Evolutionary conservation across 2,888 invertebrate species (phyloP).

Genomic region (Kuschelorhynchus macadamiae): DNA sequence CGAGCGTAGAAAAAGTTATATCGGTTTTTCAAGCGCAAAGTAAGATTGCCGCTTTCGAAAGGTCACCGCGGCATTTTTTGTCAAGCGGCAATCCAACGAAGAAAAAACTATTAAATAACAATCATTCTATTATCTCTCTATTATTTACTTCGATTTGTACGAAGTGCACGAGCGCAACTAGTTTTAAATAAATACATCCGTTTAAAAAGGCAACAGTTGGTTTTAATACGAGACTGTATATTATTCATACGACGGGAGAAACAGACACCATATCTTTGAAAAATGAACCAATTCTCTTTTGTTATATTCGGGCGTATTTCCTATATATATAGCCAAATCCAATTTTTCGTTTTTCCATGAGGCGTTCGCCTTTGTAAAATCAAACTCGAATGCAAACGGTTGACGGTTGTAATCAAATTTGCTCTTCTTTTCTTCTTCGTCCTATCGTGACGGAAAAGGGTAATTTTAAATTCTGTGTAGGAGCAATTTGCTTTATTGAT

Average conservation of each 20-base stretch:
- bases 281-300: conserved; percentile 26
- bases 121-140: too few species aligned
- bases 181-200: neutral
- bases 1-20: too few species aligned
- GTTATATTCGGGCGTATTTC: conserved; percentile 19
- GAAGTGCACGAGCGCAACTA: too few species aligned
- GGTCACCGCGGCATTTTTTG: too few species aligned
- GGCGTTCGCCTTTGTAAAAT: conserved; percentile 39
- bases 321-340: conserved; percentile 32
- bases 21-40: too few species aligned
- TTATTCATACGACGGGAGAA: conserved; percentile 6
- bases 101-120: too few species aligned
- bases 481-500: conserved; percentile 38
- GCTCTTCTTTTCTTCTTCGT: conserved; percentile 25
- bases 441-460: conserved; percentile 21
- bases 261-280: neutral
- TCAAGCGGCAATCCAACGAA: too few species aligned
- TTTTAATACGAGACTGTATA: neutral
- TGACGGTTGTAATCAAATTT: conserved; percentile 43
- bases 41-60: too few species aligned
- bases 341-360: conserved; percentile 28
- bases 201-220: neutral
- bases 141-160: too few species aligned
- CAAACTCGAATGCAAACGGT: conserved; percentile 45
- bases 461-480: conserved; percentile 25